Evolutionary conservation across 2,888 invertebrate genomes (phyloP).

Genomic region (Apantesis nais): DNA sequence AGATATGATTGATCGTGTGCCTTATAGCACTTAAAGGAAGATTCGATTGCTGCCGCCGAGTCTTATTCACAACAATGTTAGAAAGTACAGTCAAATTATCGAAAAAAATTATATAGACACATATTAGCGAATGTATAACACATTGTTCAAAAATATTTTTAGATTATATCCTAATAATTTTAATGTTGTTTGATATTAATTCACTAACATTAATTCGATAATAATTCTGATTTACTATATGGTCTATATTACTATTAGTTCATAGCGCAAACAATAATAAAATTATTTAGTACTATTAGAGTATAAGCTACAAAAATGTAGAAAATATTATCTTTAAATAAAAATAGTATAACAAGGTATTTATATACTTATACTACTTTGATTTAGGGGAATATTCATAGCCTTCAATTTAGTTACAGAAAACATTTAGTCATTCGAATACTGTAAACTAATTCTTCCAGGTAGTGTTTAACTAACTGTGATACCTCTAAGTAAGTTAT

Average conservation of each 20-base stretch:
- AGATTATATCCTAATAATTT: neutral
- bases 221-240: too few relatives aligned
- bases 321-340: neutral
- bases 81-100: neutral
- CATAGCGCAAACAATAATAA: too few relatives aligned
- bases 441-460: neutral
- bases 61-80: neutral
- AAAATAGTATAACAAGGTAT: neutral
- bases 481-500: neutral
- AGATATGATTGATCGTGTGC: neutral
- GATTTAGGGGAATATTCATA: neutral
- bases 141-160: neutral
- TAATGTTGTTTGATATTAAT: too few relatives aligned
- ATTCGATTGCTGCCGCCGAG: neutral
- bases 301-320: neutral
- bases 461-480: neutral
- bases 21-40: neutral
- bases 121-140: neutral
- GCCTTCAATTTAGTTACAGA: neutral
- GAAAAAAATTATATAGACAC: neutral
- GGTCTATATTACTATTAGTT: too few relatives aligned
- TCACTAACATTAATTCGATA: too few relatives aligned
- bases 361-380: neutral
- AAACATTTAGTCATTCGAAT: neutral
- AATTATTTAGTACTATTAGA: too few relatives aligned